A percentile compares a stretch with the other conserved stretches of the same genome.
These are phyloP conservation scores for Sinocyclocheilus grahami DNA, from an alignment of 2,113 vertebrate genomes.

Conservation along the genomic window DNA sequence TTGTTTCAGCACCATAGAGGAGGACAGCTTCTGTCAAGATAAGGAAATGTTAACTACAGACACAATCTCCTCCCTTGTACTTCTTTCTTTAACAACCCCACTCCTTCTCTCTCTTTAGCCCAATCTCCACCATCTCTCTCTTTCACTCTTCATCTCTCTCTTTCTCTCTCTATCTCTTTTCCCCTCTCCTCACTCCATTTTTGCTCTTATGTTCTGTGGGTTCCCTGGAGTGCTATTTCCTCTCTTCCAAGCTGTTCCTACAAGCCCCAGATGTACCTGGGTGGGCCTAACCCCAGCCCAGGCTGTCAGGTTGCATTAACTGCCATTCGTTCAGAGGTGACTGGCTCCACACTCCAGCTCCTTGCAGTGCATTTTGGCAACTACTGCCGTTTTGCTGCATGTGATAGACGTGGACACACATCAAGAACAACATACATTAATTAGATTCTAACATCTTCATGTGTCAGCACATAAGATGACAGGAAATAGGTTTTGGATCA, in stretches of 20 bases:
- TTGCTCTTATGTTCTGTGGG: neutral
- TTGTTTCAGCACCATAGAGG: constrained; percentile 51
- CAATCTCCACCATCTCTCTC: neutral
- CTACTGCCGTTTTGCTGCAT: constrained; percentile 2
- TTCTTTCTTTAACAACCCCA: neutral
- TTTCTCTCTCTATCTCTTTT: neutral
- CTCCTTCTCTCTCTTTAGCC: constrained; percentile 7
- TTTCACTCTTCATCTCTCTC: neutral
- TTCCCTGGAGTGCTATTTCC: constrained; percentile 45
- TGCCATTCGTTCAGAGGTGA: constrained; percentile 24
- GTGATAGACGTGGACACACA: constrained; percentile 12
- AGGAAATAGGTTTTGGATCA: constrained; percentile 5
- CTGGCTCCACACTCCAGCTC: neutral
- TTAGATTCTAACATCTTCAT: neutral
- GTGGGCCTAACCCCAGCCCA: constrained; percentile 35
- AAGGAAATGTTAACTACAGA: constrained; percentile 43
- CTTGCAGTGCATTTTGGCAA: constrained; percentile 10
- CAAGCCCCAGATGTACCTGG: constrained; percentile 47
- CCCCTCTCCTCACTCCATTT: neutral
- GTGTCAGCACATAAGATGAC: constrained; percentile 12
- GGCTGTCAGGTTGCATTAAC: constrained; percentile 53
- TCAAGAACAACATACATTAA: constrained; percentile 35
- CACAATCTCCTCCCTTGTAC: constrained; percentile 44
- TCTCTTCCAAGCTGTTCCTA: constrained; percentile 45
- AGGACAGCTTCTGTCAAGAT: constrained; percentile 62